A percentile compares a stretch with the other conserved stretches of the same genome.
Conservation (phyloP, 2,113 vertebrate species). For the Poicephalus meyeri region DNA sequence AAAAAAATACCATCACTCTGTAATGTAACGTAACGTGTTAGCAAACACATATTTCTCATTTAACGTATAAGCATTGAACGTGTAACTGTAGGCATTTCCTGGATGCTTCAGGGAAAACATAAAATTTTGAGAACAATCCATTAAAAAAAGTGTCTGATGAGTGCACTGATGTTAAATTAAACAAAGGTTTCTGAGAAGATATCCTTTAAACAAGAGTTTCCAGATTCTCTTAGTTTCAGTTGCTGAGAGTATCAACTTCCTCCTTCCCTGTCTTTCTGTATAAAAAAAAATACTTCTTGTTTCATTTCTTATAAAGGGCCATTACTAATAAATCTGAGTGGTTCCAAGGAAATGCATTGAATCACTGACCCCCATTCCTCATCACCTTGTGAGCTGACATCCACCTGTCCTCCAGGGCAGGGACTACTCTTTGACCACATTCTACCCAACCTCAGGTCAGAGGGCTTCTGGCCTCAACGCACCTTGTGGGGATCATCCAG, state of each 20-base stretch:
- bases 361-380: neutral
- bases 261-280: neutral
- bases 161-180: neutral
- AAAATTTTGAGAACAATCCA: neutral
- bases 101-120: neutral
- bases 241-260: neutral
- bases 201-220: neutral
- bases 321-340: neutral
- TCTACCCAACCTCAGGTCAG: neutral
- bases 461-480: neutral
- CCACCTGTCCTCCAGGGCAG: rapidly evolving
- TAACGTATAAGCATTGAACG: neutral
- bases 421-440: neutral
- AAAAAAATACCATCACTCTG: neutral
- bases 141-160: neutral
- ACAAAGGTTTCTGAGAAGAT: neutral
- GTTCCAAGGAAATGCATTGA: neutral
- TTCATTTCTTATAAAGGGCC: neutral
- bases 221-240: neutral
- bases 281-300: neutral
- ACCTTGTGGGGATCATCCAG: neutral
- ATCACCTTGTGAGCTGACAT: neutral
- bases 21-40: neutral
- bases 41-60: neutral
- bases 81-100: neutral